phyloP scores from a whole-genome alignment of 1,140 invertebrate species.

The Episyrphus balteatus region DNA sequence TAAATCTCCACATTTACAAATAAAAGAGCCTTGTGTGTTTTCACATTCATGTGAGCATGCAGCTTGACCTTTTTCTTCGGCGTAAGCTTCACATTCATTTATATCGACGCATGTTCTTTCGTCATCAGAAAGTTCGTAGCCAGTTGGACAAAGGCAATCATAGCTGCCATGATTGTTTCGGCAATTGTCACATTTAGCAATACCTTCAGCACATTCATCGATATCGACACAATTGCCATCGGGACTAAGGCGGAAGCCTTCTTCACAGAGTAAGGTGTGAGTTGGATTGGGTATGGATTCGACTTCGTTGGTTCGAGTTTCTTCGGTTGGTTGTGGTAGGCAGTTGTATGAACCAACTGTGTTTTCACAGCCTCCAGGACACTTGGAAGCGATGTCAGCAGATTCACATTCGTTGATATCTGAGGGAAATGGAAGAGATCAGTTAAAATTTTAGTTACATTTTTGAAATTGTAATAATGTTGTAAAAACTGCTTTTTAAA shows the following conservation, averaged over 20 bases:
- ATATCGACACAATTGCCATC: slow-evolving; percentile 45
- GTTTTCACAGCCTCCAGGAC: slow-evolving; percentile 53
- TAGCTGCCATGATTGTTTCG: slow-evolving; percentile 31
- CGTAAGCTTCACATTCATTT: slow-evolving; percentile 50
- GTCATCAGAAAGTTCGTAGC: slow-evolving; percentile 39
- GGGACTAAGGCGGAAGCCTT: slow-evolving; percentile 25
- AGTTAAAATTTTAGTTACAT: too few relatives aligned
- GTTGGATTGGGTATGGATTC: background rate
- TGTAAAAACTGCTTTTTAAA: too few relatives aligned
- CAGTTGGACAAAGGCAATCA: slow-evolving; percentile 49
- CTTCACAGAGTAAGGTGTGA: slow-evolving; percentile 25
- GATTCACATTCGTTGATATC: slow-evolving; percentile 58
- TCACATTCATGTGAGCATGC: slow-evolving; percentile 49
- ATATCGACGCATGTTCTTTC: slow-evolving; percentile 43
- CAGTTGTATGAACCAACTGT: slow-evolving; percentile 59
- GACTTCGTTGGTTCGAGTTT: background rate
- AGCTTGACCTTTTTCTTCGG: slow-evolving; percentile 27
- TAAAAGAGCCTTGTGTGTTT: slow-evolving; percentile 51
- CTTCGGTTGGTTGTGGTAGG: slow-evolving; percentile 9
- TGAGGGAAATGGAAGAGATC: slow-evolving; percentile 14
- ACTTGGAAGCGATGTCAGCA: slow-evolving; percentile 41
- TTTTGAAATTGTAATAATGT: too few relatives aligned
- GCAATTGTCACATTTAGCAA: slow-evolving; percentile 12
- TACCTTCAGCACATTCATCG: slow-evolving; percentile 49
- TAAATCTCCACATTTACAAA: slow-evolving; percentile 43